These are phyloP conservation scores for Morelia viridis DNA, from an alignment of 2,797 vertebrate species.

Conservation along the genomic window DNA sequence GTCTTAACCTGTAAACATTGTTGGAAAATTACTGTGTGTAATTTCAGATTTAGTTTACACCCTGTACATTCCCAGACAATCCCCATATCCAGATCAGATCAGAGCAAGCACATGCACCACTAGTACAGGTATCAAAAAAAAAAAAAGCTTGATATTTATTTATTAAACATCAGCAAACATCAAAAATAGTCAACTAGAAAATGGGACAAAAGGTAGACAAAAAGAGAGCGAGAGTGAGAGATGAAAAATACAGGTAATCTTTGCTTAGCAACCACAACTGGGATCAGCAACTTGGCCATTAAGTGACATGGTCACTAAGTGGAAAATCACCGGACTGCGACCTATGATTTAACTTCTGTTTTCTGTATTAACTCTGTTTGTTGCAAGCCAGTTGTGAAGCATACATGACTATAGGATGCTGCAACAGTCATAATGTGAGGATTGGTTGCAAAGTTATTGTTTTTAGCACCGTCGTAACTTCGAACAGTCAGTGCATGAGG, in stretches of 20 bases:
- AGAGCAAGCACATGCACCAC: not conserved
- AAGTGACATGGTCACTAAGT: not conserved
- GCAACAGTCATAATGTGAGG: not conserved
- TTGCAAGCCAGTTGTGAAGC: not conserved
- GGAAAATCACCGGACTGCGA: not conserved
- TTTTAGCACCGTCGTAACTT: not conserved
- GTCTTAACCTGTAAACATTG: not conserved
- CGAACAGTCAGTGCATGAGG: not conserved
- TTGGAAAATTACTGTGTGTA: not conserved
- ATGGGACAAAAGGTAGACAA: not conserved
- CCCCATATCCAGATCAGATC: not conserved
- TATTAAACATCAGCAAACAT: not conserved
- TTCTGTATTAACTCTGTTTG: not conserved
- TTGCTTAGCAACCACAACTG: not conserved
- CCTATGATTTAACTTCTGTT: not conserved
- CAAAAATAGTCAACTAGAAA: not conserved
- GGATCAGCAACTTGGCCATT: not conserved
- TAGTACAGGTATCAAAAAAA: not conserved
- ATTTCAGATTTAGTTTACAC: not conserved
- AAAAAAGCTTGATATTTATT: not conserved
- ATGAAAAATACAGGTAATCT: not conserved
- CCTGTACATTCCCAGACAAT: not conserved
- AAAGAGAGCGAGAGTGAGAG: not conserved
- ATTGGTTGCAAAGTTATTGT: not conserved
- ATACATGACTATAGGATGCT: not conserved